phyloP scores from a whole-genome alignment of 2,797 vertebrate species.

The Tadarida brasiliensis region DNA sequence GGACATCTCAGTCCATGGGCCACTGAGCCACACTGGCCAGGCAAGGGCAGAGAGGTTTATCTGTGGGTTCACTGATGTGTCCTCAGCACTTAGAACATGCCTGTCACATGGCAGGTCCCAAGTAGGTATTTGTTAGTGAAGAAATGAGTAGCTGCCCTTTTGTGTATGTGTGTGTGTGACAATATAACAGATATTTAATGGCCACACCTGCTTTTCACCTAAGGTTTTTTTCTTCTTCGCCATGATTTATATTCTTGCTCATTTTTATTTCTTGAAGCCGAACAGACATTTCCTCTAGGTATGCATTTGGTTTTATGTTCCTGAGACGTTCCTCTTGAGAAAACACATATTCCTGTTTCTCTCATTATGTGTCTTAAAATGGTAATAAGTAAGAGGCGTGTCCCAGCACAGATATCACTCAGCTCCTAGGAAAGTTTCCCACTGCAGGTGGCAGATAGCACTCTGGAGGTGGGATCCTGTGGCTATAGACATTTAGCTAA shows the following conservation, averaged over 20 bases:
- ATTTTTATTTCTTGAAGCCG: conserved; percentile 10
- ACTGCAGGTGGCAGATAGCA: not conserved
- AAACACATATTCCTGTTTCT: conserved; percentile 20
- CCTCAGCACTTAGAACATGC: not conserved
- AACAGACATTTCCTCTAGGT: not conserved
- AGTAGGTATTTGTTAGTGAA: not conserved
- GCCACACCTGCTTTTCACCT: not conserved
- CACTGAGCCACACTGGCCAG: too few species aligned
- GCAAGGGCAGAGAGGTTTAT: not conserved
- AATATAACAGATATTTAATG: not conserved
- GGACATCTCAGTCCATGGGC: too few species aligned
- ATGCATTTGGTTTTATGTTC: conserved; percentile 8
- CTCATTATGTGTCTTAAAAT: not conserved
- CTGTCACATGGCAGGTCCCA: not conserved
- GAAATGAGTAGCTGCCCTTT: not conserved
- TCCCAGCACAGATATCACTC: not conserved
- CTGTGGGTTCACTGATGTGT: not conserved
- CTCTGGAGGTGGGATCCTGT: not conserved
- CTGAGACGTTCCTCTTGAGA: conserved; percentile 15
- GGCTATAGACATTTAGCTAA: not conserved
- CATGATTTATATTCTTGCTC: not conserved
- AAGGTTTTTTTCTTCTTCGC: not conserved
- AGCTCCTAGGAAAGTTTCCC: not conserved
- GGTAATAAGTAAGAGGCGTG: not conserved
- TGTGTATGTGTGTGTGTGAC: not conserved